Conservation (phyloP, 2,797 vertebrate genomes). For the Kryptolebias ocellatus region DNA sequence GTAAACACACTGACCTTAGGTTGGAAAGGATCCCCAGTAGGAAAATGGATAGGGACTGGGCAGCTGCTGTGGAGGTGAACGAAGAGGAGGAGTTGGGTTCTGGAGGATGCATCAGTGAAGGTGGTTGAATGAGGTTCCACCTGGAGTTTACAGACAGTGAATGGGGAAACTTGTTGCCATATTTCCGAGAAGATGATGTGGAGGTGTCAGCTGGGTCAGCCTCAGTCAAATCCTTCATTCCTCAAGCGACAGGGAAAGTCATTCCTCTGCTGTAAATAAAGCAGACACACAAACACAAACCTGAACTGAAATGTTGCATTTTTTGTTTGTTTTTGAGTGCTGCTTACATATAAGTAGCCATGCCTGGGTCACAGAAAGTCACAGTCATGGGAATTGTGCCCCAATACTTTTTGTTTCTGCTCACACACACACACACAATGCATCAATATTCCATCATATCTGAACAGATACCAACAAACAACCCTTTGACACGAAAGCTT, state of each 20-base stretch:
- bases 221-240: constrained; percentile 21
- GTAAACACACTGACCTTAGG: constrained; percentile 22
- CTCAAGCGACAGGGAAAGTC: constrained; percentile 16
- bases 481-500: background rate
- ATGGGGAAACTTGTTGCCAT: constrained; percentile 8
- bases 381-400: background rate
- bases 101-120: constrained; percentile 47
- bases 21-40: constrained; percentile 15
- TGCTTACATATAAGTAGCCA: background rate
- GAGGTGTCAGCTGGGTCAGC: constrained; percentile 26
- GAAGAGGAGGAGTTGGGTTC: constrained; percentile 6
- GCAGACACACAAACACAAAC: constrained; percentile 15
- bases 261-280: background rate
- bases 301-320: background rate
- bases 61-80: constrained; percentile 30
- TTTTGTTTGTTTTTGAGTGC: background rate
- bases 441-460: constrained; percentile 6
- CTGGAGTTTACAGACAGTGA: constrained; percentile 25
- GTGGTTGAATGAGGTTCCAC: constrained; percentile 23
- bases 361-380: constrained; percentile 7
- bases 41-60: constrained; percentile 23
- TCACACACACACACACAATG: background rate
- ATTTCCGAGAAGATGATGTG: constrained; percentile 37
- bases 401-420: background rate
- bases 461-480: constrained; percentile 8